Percentiles rank a stretch among this genome's conserved stretches.
These are phyloP conservation scores for Amblyjoppa fuscipennis DNA, from an alignment of 2,888 invertebrate genomes.

Conservation along the genomic window DNA sequence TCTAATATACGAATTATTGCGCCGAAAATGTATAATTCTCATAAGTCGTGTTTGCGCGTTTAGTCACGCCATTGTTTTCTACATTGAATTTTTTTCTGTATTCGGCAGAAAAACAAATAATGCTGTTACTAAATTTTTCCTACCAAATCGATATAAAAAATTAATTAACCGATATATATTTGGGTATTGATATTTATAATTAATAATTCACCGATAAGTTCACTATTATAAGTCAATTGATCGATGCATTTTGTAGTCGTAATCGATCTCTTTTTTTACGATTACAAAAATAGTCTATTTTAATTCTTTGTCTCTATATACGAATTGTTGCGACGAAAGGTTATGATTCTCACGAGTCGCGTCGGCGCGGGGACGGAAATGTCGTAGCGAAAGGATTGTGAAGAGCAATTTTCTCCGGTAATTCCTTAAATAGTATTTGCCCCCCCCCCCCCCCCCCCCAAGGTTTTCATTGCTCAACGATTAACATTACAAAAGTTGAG, in stretches of 20 bases:
- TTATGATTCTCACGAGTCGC: neutral
- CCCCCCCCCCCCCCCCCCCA: neutral
- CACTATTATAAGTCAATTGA: too few relatives aligned
- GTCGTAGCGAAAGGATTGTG: neutral
- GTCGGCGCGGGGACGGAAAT: neutral
- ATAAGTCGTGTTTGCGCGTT: neutral
- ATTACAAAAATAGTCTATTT: too few relatives aligned
- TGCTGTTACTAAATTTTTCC: too few relatives aligned
- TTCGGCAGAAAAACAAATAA: too few relatives aligned
- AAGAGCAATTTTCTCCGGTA: neutral
- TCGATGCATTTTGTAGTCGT: too few relatives aligned
- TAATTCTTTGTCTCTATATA: too few relatives aligned
- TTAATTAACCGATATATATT: too few relatives aligned
- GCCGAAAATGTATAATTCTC: neutral
- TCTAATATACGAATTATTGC: too few relatives aligned
- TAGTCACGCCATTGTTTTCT: neutral
- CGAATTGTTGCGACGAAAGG: neutral
- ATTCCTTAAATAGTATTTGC: neutral
- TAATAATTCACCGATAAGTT: too few relatives aligned
- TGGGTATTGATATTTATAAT: too few relatives aligned
- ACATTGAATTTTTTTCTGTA: neutral
- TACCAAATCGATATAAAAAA: too few relatives aligned
- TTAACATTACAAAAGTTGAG: slow-evolving; percentile 47
- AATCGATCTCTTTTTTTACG: too few relatives aligned
- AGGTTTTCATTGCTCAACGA: slow-evolving; percentile 36